Conservation (phyloP, 2,797 vertebrate genomes). For the Anabas testudineus region DNA sequence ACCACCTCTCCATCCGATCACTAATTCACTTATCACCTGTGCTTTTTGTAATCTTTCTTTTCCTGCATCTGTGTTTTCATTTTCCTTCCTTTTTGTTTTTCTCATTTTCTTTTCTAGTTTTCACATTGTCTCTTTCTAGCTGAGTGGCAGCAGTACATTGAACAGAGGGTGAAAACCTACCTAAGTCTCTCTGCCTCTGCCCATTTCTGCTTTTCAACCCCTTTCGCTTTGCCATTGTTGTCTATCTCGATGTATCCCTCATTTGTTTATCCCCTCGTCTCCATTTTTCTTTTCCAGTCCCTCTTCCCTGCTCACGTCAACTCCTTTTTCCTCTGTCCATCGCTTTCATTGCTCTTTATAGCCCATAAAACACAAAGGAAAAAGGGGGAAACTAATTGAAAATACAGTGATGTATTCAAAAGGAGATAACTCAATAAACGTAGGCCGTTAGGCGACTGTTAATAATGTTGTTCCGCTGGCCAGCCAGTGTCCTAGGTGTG, state of each 20-base stretch:
- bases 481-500: constrained; percentile 42
- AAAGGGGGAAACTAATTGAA: constrained; percentile 44
- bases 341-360: constrained; percentile 65
- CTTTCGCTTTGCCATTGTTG: constrained; percentile 44
- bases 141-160: constrained; percentile 41
- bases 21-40: constrained; percentile 28
- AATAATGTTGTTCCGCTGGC: constrained; percentile 25
- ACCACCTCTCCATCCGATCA: constrained; percentile 14
- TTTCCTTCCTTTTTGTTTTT: constrained; percentile 51
- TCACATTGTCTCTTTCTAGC: constrained; percentile 41
- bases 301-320: background rate
- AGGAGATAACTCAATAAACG: constrained; percentile 50
- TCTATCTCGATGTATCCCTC: constrained; percentile 61
- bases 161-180: constrained; percentile 34
- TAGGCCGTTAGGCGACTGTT: constrained; percentile 37
- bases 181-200: constrained; percentile 32
- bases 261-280: constrained; percentile 67
- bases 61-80: constrained; percentile 31
- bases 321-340: constrained; percentile 31
- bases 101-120: constrained; percentile 46
- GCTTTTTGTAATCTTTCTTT: constrained; percentile 10
- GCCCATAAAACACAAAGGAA: constrained; percentile 60
- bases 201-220: constrained; percentile 19
- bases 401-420: constrained; percentile 40
- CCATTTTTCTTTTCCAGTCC: constrained; percentile 54